A percentile compares a stretch with the other conserved stretches of the same genome.
These are phyloP conservation scores for Danionella cerebrum DNA, from an alignment of 2,113 vertebrate genomes.

Conservation along the genomic window DNA sequence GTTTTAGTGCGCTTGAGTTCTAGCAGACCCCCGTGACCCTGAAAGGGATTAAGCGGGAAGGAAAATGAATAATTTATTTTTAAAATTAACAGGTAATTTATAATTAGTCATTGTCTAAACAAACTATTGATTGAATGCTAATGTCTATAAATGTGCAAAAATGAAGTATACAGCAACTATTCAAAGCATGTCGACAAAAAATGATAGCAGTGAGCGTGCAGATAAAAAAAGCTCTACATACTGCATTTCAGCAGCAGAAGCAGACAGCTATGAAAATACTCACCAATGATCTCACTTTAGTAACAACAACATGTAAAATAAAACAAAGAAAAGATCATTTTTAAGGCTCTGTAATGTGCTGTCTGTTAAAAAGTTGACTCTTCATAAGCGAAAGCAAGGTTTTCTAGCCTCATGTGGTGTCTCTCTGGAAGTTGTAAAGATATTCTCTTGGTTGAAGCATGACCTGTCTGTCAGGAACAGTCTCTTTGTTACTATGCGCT, in stretches of 20 bases:
- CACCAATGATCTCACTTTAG: not conserved
- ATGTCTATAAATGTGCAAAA: no score
- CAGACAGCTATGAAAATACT: not conserved
- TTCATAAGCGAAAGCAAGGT: not conserved
- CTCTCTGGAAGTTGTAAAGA: conserved; percentile 8
- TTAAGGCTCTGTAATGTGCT: conserved; percentile 1
- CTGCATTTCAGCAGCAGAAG: conserved; percentile 15
- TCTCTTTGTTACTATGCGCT: conserved; percentile 24
- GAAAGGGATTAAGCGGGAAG: no score
- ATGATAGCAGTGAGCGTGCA: conserved; percentile 44
- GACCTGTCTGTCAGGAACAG: not conserved
- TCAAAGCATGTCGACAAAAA: conserved; percentile 50
- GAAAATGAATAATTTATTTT: no score
- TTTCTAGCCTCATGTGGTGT: not conserved
- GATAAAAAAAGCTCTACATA: conserved; percentile 25
- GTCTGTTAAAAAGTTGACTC: conserved; percentile 1
- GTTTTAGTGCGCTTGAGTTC: no score
- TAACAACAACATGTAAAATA: conserved; percentile 15
- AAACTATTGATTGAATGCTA: no score
- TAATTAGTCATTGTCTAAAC: no score
- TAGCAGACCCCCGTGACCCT: no score
- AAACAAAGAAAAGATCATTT: no score
- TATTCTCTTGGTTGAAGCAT: not conserved
- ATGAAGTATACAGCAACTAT: conserved; percentile 45
- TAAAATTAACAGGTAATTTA: no score